These are phyloP conservation scores for Macrobrachium rosenbergii DNA, from an alignment of 1,140 invertebrate genomes.

Conservation along the genomic window DNA sequence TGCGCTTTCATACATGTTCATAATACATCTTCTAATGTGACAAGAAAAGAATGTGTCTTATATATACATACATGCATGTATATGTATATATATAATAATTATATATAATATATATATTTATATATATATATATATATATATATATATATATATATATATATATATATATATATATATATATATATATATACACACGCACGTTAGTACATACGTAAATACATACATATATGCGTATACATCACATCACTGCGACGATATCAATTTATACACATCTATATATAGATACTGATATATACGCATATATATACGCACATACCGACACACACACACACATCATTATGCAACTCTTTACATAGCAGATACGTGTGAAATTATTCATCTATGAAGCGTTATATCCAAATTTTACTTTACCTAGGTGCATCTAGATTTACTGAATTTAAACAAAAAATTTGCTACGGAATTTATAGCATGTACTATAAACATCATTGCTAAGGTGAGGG, in stretches of 20 bases:
- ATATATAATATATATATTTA: constrained; percentile 3
- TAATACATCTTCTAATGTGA: background rate
- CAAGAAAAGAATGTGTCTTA: background rate
- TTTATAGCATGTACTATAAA: too few relatives aligned
- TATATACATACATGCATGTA: too few relatives aligned
- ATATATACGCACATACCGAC: background rate
- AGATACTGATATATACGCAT: background rate
- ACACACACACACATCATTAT: too few relatives aligned
- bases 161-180: constrained; percentile 20
- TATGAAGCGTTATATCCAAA: too few relatives aligned
- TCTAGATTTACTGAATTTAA: too few relatives aligned
- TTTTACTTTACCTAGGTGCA: too few relatives aligned
- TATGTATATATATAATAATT: background rate
- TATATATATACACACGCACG: background rate
- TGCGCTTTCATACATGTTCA: background rate
- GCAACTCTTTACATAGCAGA: background rate
- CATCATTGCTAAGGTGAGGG: too few relatives aligned
- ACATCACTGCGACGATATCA: background rate
- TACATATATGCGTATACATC: background rate
- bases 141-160: constrained; percentile 17
- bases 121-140: constrained; percentile 22
- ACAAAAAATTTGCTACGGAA: too few relatives aligned
- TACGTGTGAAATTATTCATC: too few relatives aligned
- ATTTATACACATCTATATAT: background rate
- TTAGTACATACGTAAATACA: background rate